Conservation (phyloP, 2,113 vertebrate genomes). For the Narcine bancroftii region DNA sequence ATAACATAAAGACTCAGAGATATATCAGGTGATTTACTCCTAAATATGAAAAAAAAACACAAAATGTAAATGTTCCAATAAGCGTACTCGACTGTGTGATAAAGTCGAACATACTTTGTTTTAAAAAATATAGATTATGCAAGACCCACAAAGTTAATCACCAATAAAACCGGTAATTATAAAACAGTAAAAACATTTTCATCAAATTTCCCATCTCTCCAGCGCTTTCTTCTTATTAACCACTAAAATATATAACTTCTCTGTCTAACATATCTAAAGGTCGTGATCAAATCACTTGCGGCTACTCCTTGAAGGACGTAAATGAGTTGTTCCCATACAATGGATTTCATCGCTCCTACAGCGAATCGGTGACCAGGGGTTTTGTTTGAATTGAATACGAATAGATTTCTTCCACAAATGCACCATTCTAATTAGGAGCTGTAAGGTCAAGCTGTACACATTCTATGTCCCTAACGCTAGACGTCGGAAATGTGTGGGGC, state of each 20-base stretch:
- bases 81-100: background rate
- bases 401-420: conserved; percentile 71
- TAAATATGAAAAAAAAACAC: conserved; percentile 27
- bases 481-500: conserved; percentile 63
- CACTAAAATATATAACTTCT: conserved; percentile 31
- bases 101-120: conserved; percentile 3
- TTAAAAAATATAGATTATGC: conserved; percentile 31
- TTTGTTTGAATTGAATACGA: conserved; percentile 71
- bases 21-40: conserved; percentile 28
- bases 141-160: conserved; percentile 19
- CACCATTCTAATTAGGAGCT: conserved; percentile 65
- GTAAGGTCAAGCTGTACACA: conserved; percentile 72
- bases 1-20: conserved; percentile 22
- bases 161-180: background rate
- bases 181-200: conserved; percentile 4
- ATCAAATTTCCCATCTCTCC: background rate
- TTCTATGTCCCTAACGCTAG: conserved; percentile 70
- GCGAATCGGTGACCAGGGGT: conserved; percentile 70
- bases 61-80: conserved; percentile 18
- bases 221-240: conserved; percentile 1
- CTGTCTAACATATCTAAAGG: conserved; percentile 31
- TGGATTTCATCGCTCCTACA: conserved; percentile 67
- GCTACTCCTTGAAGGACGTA: conserved; percentile 68
- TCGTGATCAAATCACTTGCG: conserved; percentile 63
- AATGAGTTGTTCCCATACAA: conserved; percentile 74